A percentile compares a stretch with the other conserved stretches of the same genome.
Conservation (phyloP, 1,140 invertebrate species). For the Atopsyche davidsoni region DNA sequence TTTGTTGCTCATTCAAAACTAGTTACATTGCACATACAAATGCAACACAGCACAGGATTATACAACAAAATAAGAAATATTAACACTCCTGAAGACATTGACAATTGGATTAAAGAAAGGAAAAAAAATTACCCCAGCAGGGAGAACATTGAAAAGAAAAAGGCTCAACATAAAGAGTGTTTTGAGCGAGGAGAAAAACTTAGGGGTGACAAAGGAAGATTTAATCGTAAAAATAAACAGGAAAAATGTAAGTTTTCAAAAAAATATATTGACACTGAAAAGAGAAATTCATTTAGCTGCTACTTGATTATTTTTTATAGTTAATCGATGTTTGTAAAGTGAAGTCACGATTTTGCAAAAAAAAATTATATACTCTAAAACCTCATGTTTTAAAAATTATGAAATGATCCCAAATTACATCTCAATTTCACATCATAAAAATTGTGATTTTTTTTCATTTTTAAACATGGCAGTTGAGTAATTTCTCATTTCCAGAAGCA, state of each 20-base stretch:
- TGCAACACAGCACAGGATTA: constrained; percentile 73
- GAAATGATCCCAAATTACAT: too few species aligned
- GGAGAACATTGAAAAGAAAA: constrained; percentile 61
- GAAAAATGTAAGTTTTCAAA: not conserved
- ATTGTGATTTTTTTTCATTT: too few species aligned
- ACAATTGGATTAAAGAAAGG: constrained; percentile 75
- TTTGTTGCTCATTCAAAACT: constrained; percentile 74
- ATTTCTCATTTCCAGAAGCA: not conserved
- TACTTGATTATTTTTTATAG: not conserved
- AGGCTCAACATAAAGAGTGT: constrained; percentile 58
- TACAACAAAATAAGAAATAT: constrained; percentile 69
- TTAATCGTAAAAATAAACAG: constrained; percentile 30
- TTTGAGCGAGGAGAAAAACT: constrained; percentile 63
- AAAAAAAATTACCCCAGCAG: constrained; percentile 68
- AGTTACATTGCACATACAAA: constrained; percentile 70
- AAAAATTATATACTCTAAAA: not conserved
- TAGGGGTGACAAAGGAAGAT: constrained; percentile 42
- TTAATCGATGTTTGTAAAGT: not conserved
- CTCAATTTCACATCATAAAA: too few species aligned
- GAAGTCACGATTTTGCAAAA: not conserved
- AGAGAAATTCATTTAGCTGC: not conserved
- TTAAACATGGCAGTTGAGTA: not conserved
- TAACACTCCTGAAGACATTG: constrained; percentile 70
- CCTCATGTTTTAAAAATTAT: too few species aligned
- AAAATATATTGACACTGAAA: not conserved